Percentiles rank a stretch among this genome's conserved stretches.
Conservation (phyloP, 2,113 vertebrate genomes). For the Nycticryphes semicollaris region DNA sequence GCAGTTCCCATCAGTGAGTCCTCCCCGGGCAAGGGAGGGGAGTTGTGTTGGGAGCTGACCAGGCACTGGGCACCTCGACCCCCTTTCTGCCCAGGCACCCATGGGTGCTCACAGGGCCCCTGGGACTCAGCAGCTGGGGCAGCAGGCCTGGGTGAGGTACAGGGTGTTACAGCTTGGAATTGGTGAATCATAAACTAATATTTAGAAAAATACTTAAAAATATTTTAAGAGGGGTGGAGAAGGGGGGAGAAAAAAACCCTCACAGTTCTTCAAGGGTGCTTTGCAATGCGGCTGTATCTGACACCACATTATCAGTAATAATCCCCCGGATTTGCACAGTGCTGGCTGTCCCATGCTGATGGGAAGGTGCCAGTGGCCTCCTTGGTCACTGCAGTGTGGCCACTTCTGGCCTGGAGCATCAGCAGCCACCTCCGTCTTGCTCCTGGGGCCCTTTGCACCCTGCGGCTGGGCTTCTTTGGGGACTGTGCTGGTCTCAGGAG, state of each 20-base stretch:
- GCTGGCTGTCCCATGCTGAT: rapidly evolving
- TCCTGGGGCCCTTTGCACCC: rapidly evolving
- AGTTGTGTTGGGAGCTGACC: rapidly evolving
- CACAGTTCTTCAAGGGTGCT: not conserved
- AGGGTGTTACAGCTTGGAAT: not conserved
- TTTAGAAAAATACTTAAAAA: no score
- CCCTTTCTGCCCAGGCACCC: not conserved
- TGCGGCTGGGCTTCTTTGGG: rapidly evolving
- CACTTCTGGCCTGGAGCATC: not conserved
- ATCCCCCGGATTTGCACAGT: rapidly evolving
- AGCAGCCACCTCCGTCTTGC: not conserved
- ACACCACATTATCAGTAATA: rapidly evolving
- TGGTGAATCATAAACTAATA: not conserved
- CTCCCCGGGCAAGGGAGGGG: not conserved
- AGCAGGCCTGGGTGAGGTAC: not conserved
- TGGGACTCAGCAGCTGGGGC: not conserved
- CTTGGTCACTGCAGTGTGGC: not conserved
- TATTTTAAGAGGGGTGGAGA: not conserved
- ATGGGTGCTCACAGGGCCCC: not conserved
- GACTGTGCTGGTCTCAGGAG: rapidly evolving
- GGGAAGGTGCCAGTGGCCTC: not conserved
- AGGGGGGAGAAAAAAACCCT: no score
- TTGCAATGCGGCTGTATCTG: not conserved
- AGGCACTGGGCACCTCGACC: not conserved
- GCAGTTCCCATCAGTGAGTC: rapidly evolving